Conservation (phyloP, 2,113 vertebrate species). For the Labeo catla region DNA sequence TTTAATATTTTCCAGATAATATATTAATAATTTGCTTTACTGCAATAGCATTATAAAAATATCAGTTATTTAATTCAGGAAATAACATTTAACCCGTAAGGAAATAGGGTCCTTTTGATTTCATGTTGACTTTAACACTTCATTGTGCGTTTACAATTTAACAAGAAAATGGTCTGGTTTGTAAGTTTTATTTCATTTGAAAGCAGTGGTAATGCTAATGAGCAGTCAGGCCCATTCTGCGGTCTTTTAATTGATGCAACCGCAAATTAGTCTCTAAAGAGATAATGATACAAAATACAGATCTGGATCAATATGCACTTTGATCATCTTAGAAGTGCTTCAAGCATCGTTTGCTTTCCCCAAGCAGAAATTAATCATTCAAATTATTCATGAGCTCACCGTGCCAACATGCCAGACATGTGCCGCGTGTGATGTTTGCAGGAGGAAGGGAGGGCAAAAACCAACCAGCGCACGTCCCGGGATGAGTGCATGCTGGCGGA, state of each 20-base stretch:
- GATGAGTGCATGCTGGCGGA: background rate
- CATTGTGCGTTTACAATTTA: background rate
- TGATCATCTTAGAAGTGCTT: constrained; percentile 30
- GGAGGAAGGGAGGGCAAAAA: background rate
- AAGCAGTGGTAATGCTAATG: background rate
- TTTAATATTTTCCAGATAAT: constrained; percentile 5
- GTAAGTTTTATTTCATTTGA: background rate
- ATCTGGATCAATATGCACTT: constrained; percentile 28
- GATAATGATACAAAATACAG: constrained; percentile 41
- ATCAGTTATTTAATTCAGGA: background rate
- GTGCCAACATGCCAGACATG: constrained; percentile 9
- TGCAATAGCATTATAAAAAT: background rate
- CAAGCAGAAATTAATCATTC: constrained; percentile 7
- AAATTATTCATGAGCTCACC: constrained; percentile 33
- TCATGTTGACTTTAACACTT: background rate
- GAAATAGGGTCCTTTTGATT: background rate
- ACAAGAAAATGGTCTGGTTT: background rate
- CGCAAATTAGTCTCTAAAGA: constrained; percentile 18
- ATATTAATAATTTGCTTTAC: background rate
- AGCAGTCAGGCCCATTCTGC: background rate
- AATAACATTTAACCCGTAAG: background rate
- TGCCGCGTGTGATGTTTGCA: background rate
- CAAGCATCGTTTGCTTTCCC: background rate
- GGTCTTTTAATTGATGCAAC: background rate
- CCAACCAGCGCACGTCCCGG: background rate